Percentiles rank a stretch among this genome's conserved stretches.
phyloP scores from a whole-genome alignment of 2,888 invertebrate genomes.

The Limnephilus auricula region DNA sequence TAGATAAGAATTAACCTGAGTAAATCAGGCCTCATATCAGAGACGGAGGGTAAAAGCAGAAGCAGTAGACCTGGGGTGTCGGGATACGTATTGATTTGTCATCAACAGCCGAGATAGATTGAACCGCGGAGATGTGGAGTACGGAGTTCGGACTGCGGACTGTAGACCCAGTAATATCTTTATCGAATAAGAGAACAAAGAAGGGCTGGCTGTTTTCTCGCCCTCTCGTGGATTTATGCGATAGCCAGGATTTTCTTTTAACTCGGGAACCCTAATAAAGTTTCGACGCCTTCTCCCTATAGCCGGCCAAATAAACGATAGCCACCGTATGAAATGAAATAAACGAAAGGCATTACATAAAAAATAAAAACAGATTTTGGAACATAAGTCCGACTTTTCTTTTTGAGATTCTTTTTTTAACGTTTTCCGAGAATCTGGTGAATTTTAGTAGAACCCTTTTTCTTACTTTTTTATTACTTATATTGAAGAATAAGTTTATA shows the following conservation, averaged over 20 bases:
- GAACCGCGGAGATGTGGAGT: conserved; percentile 42
- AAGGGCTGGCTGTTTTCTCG: conserved; percentile 55
- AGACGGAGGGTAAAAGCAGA: neutral
- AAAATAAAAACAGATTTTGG: conserved; percentile 65
- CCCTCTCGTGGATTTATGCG: conserved; percentile 65
- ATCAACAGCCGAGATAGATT: conserved; percentile 53
- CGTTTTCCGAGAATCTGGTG: neutral
- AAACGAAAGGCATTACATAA: conserved; percentile 63
- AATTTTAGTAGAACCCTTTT: neutral
- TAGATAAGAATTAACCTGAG: conserved; percentile 52
- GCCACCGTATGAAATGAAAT: conserved; percentile 56
- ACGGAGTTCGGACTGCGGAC: conserved; percentile 18
- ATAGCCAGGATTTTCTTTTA: conserved; percentile 64
- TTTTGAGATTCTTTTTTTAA: conserved; percentile 44
- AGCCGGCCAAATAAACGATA: conserved; percentile 63
- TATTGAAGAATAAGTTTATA: neutral
- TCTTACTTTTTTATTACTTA: neutral
- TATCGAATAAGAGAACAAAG: conserved; percentile 66
- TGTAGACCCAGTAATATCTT: conserved; percentile 58
- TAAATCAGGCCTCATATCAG: conserved; percentile 27
- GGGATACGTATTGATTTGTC: conserved; percentile 60
- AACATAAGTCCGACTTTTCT: conserved; percentile 54
- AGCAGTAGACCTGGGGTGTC: neutral
- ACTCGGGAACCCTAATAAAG: conserved; percentile 65
- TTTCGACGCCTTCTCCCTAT: conserved; percentile 61